Base-by-base conservation (phyloP, 1,140 invertebrate genomes). In the Bombus difficillimus region DNA sequence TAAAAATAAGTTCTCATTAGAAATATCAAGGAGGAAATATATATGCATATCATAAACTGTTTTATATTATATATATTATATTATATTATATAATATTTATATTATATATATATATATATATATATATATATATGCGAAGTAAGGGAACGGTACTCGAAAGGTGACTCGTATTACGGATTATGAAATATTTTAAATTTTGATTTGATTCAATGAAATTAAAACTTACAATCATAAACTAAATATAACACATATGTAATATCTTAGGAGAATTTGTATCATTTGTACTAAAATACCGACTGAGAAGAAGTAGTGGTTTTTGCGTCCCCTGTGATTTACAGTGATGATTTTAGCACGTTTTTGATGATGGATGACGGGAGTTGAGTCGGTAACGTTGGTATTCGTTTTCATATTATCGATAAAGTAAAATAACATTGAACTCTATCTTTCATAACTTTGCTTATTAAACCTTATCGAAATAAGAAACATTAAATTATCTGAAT, bases 401-500 rank as follows among this genome's bases (percentile, higher is more conserved):
- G 3, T 34, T 43, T 39, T 32, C 22, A 18, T 15, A 13, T 81
- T 74, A 74, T 69, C 80, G 80, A 74, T 74, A 62, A 81, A 43
- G 72, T 37, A 47, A 37, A 66, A n/a, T 76, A 25, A 73, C 37
- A 43, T 66, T 37, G 41, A 75, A 66, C 10, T 39, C 34, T 28
- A 66, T 73, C 59, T 66, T 47, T 66, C 28, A 53, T 18, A 34
- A 47, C 25, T 41, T 74, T 18, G 22, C 66, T 57, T 66, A 41
- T 75, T 41, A 53, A 83, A 69, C 18, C 18, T 69, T 83, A 78
- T 68, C 62, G 22, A 78, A 69, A 78, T 12, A 34, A 57, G 18
- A 53, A 53, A 78, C 76, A 83, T 77, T 77, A 57, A 78, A 57
- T 68, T 69, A 78, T 43, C 32, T 57, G 10, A 68, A 32, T 83